Evolutionary conservation across 2,797 vertebrate species (phyloP).

Genomic region (Lutjanus argentimaculatus): DNA sequence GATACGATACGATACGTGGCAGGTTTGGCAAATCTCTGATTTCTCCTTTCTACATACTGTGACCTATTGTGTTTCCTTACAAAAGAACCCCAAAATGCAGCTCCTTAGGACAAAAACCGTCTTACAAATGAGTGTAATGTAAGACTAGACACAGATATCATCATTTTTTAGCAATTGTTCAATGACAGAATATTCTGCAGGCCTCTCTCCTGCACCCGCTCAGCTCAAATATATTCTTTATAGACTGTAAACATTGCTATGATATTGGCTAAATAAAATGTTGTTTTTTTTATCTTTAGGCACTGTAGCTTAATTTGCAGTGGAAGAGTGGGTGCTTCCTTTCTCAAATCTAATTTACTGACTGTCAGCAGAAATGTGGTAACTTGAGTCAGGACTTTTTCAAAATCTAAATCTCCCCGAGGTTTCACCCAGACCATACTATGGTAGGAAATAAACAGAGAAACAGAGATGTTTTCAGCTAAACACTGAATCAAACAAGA

Average conservation of each 20-base stretch:
- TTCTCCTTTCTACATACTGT: conserved; percentile 1
- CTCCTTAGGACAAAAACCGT: neutral
- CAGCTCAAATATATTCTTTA: conserved; percentile 7
- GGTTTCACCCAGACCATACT: conserved; percentile 23
- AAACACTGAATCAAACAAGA: conserved; percentile 30
- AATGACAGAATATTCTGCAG: neutral
- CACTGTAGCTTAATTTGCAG: conserved; percentile 39
- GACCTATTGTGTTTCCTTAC: neutral
- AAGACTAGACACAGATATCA: neutral
- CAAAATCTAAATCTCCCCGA: conserved; percentile 44
- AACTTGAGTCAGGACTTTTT: conserved; percentile 61
- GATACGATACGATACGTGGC: too few relatives aligned
- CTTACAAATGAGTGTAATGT: conserved; percentile 9
- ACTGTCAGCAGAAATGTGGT: conserved; percentile 57
- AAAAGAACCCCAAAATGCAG: neutral
- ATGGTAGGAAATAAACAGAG: conserved; percentile 29
- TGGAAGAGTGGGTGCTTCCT: conserved; percentile 39
- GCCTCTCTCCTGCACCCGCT: neutral
- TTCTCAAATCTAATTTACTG: conserved; percentile 51
- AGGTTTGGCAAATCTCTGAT: neutral
- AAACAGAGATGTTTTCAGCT: conserved; percentile 31
- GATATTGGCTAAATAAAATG: conserved; percentile 9
- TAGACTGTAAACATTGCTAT: conserved; percentile 12
- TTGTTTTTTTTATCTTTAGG: conserved; percentile 37
- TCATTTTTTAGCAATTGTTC: neutral